phyloP scores from a whole-genome alignment of 2,113 vertebrate genomes.

The Elaphurus davidianus region DNA sequence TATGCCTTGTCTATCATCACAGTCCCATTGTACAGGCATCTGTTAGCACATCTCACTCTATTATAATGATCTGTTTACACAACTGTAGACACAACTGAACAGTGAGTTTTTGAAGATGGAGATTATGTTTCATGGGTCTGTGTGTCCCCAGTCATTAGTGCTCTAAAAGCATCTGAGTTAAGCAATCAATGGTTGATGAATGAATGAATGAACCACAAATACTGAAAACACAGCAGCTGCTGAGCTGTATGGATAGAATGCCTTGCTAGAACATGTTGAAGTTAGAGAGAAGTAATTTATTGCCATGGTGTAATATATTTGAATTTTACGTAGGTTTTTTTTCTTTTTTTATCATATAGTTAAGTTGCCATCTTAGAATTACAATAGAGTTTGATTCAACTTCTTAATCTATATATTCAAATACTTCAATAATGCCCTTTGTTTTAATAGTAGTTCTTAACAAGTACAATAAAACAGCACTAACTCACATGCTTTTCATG shows the following conservation, averaged over 20 bases:
- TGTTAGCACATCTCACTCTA: not conserved
- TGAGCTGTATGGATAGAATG: not conserved
- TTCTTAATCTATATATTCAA: not conserved
- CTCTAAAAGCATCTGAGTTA: not conserved
- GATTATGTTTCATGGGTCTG: not conserved
- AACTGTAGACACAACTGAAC: not conserved
- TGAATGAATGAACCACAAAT: not conserved
- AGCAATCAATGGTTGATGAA: not conserved
- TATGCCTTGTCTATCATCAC: not conserved
- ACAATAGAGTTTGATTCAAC: not conserved
- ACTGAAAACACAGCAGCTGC: not conserved
- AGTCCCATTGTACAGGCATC: not conserved
- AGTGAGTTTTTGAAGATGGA: not conserved
- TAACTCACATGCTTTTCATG: not conserved
- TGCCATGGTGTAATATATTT: not conserved
- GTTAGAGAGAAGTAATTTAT: not conserved
- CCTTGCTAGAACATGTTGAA: not conserved
- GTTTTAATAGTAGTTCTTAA: conserved; percentile 25
- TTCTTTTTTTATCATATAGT: not conserved
- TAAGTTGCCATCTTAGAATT: not conserved
- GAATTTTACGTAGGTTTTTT: not conserved
- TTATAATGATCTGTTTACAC: conserved; percentile 16
- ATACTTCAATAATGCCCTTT: not conserved
- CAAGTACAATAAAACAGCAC: conserved; percentile 3
- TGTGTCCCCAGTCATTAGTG: not conserved